phyloP scores from a whole-genome alignment of 1,140 invertebrate genomes.

The Drosophila kurseongensis region DNA sequence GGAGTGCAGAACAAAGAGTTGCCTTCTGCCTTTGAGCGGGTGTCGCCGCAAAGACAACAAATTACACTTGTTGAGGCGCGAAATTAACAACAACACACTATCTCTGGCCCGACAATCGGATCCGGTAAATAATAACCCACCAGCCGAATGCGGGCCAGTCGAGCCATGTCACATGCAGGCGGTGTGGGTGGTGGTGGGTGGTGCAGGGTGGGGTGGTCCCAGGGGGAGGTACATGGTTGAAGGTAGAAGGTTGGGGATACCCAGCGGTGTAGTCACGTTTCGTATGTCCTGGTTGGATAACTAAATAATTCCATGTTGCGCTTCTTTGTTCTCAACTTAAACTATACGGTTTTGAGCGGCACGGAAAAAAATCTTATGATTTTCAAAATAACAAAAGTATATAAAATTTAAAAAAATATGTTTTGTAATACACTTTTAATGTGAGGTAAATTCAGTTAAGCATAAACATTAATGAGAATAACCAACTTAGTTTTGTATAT shows the following conservation, averaged over 20 bases:
- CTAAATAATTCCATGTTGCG: conserved; percentile 27
- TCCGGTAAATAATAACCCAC: conserved; percentile 45
- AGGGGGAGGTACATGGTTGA: not conserved
- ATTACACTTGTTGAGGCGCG: conserved; percentile 62
- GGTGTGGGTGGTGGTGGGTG: not conserved
- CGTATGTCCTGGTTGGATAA: conserved; percentile 14
- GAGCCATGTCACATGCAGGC: conserved; percentile 23
- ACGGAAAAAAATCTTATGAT: not conserved
- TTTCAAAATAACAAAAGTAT: too few species aligned
- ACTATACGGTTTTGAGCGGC: not conserved
- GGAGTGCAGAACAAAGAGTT: conserved; percentile 19
- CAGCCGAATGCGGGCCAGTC: conserved; percentile 16
- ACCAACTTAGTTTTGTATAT: too few species aligned
- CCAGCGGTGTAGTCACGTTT: conserved; percentile 12
- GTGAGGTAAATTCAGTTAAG: not conserved
- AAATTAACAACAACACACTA: conserved; percentile 47
- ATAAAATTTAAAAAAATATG: too few species aligned
- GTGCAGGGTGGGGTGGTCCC: not conserved
- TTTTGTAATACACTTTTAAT: too few species aligned
- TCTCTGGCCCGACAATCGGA: conserved; percentile 18
- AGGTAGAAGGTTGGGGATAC: not conserved
- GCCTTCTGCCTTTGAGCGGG: conserved; percentile 26
- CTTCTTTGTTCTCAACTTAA: conserved; percentile 5
- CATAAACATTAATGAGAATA: too few species aligned
- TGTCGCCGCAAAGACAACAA: conserved; percentile 32